phyloP scores from a whole-genome alignment of 2,113 vertebrate genomes.

The Andinoacara biseriatus region DNA sequence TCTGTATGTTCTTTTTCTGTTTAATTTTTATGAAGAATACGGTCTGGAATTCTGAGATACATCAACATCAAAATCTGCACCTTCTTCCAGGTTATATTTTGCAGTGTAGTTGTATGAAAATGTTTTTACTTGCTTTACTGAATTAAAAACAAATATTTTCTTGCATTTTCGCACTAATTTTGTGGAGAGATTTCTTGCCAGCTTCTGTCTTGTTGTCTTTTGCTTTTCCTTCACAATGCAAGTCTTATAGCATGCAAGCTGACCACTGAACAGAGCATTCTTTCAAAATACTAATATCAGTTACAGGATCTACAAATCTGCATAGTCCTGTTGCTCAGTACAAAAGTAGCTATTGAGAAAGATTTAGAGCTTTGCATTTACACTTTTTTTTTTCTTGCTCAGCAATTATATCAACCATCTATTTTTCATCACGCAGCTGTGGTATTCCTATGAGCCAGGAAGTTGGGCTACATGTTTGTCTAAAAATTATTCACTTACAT shows the following conservation, averaged over 20 bases:
- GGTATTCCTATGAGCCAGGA: constrained; percentile 67
- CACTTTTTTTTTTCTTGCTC: constrained; percentile 41
- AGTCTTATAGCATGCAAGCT: not conserved
- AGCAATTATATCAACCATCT: constrained; percentile 53
- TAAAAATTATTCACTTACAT: constrained; percentile 64
- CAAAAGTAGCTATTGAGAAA: constrained; percentile 40
- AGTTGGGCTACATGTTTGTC: constrained; percentile 57
- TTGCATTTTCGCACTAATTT: not conserved
- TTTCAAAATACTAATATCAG: constrained; percentile 15
- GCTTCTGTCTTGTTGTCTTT: not conserved
- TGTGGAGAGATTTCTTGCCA: not conserved
- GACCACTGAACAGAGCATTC: constrained; percentile 2
- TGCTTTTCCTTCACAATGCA: not conserved
- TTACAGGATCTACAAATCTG: constrained; percentile 19
- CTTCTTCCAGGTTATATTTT: not conserved
- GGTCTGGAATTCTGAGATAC: not conserved
- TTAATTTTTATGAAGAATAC: not conserved
- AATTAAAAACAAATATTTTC: not conserved
- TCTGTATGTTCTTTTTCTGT: not conserved
- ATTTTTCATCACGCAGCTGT: constrained; percentile 70
- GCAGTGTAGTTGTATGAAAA: not conserved
- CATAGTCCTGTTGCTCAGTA: constrained; percentile 11
- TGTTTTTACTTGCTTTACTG: not conserved
- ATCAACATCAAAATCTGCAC: no score
- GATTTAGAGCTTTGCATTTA: constrained; percentile 30